Evolutionary conservation across 2,888 invertebrate genomes (phyloP), one percentile per base, ranked within the genome.

Genomic region (Agrotis ipsilon): DNA sequence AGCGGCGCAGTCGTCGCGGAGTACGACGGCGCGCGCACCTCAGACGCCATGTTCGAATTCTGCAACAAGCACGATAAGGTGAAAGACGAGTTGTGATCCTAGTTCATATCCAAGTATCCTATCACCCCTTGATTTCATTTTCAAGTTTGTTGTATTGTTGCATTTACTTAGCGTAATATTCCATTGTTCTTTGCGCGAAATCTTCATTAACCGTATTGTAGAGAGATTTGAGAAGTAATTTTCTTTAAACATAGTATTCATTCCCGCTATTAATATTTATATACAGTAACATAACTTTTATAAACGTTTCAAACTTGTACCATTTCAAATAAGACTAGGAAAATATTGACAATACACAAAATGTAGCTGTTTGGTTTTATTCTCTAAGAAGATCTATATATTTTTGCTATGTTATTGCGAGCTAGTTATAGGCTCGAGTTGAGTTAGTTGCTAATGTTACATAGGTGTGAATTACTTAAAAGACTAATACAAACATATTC

Each of bases 1-100:
- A 91, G 94, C 45, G 97, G 97, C 0, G 93, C 95, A 64, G 90
- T 91, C 6, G 78, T 97, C 0, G 93, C 94, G 0, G 96, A 97
- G 64, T 98, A 97, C 89, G 92, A 92, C 0, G 97, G 97, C 0
- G 96, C 96, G 57, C 92, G 97, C 13, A 96, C 95, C 0, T 85
- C 89, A 0, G 96, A 96, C 0, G 97, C 97, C 76, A 94, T 98
- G 88, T 88, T 96, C 16, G 84, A 89, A 0, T 97, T 97, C 88
- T 96, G 93, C 86, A 88, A 90, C 64, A 69, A 78, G 0, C 75
- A 92, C 54, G 81, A 80, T 1, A 90, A 91, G 88, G 89, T 91
- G 71, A 95, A 93, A 80, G 95, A 95, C 51, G 96, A 96, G 80
- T 91, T 96, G 93, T 96, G 92, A 94, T 92, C 83, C 49, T 83